Conservation (phyloP, 2,888 invertebrate species). For the Thera obeliscata region DNA sequence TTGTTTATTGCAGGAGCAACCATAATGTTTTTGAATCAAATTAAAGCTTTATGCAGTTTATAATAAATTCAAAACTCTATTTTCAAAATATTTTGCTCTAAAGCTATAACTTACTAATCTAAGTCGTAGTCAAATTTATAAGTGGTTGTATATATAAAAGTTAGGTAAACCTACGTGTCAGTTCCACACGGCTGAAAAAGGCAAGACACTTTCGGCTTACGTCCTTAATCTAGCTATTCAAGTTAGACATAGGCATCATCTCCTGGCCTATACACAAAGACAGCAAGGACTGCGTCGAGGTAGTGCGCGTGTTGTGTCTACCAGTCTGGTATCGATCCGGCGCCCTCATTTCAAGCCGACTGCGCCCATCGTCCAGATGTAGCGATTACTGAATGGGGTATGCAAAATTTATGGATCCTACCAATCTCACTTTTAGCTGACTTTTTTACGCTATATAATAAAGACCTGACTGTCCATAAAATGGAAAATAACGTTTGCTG, state of each 20-base stretch:
- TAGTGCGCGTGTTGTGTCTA: constrained; percentile 69
- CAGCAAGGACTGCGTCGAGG: constrained; percentile 38
- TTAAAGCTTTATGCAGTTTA: too few relatives aligned
- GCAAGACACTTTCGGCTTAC: too few relatives aligned
- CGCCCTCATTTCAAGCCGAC: constrained; percentile 80
- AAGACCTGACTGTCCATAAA: too few relatives aligned
- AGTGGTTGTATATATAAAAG: too few relatives aligned
- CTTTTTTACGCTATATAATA: background rate
- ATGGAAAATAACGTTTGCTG: too few relatives aligned
- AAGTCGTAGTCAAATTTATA: too few relatives aligned
- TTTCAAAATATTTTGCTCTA: too few relatives aligned
- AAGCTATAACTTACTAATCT: too few relatives aligned
- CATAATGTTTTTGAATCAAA: too few relatives aligned
- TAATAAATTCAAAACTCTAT: too few relatives aligned
- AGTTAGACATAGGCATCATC: background rate
- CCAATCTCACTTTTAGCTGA: background rate
- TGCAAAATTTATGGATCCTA: constrained; percentile 1
- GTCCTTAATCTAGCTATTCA: background rate
- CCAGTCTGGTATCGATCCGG: constrained; percentile 85
- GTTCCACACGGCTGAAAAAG: too few relatives aligned
- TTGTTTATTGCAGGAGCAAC: background rate
- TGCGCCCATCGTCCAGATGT: constrained; percentile 67
- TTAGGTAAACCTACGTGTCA: too few relatives aligned
- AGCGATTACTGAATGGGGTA: constrained; percentile 58
- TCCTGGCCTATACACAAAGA: constrained; percentile 13